These are phyloP conservation scores for Enteromius paludinosus DNA, from an alignment of 2,797 vertebrate genomes.

Conservation along the genomic window DNA sequence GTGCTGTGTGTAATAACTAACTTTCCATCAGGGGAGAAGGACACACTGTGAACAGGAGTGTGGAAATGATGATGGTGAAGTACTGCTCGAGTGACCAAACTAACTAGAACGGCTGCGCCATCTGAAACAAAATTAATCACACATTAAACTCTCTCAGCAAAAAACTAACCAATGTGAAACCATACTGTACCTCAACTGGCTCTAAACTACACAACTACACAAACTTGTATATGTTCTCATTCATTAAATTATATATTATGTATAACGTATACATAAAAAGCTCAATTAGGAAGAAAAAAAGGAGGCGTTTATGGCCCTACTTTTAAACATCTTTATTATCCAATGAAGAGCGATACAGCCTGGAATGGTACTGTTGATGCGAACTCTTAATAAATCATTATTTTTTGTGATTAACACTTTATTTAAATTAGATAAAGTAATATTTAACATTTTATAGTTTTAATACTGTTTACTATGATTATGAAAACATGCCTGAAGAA, in stretches of 20 bases:
- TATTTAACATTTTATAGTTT: not conserved
- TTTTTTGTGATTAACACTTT: not conserved
- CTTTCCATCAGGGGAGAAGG: slow-evolving; percentile 95
- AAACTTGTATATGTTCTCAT: not conserved
- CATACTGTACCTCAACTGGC: not conserved
- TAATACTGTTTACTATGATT: no score
- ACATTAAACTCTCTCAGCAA: not conserved
- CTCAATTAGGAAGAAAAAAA: no score
- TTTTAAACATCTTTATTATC: no score
- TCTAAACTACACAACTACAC: not conserved
- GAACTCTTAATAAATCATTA: not conserved
- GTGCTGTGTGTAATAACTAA: slow-evolving; percentile 56
- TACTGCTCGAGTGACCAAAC: slow-evolving; percentile 84
- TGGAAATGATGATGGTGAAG: slow-evolving; percentile 94
- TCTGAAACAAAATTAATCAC: slow-evolving; percentile 74
- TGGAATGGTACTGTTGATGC: not conserved
- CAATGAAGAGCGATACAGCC: not conserved
- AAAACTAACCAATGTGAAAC: not conserved
- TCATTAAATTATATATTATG: not conserved
- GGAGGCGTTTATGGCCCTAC: no score
- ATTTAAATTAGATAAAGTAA: not conserved
- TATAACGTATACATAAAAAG: no score
- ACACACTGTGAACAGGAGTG: slow-evolving; percentile 87
- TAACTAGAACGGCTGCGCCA: slow-evolving; percentile 88
- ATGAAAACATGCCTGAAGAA: not conserved